Evolutionary conservation across 2,888 invertebrate genomes (phyloP), one percentile per base, ranked within the genome.

Genomic region (Pilophorus perplexus): DNA sequence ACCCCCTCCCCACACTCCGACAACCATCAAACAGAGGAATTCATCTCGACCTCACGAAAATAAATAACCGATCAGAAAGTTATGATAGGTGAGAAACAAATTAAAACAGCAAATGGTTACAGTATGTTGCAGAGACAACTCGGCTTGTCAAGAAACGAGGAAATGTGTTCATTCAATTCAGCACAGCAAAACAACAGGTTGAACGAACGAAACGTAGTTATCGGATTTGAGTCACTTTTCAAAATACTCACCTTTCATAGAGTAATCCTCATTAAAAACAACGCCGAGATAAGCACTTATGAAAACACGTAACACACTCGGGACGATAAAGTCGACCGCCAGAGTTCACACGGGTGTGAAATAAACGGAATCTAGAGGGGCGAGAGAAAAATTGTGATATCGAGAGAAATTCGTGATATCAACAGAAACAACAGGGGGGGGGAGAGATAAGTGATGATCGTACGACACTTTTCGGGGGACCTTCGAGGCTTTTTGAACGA

Each of bases 181-280:
- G 16, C 5, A 14, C 23, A 38, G 38, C 18, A 55, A 55, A 37
- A 55, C 1, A 16, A 38, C 1, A 27, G 37, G 38, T 55, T 38
- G 55, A 55, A 55, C 28, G 54, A 18, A 54, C 55, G 38, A n/a
- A 55, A 22, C 38, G 37, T 23, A 37, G 33, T 55, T 37, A 37
- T 33, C 54, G 14, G 5, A 27, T 38, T 38, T 20, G 37, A 20
- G 20, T 37, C 38, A 55, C 22, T n/a, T 22, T 18, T 20, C 2
- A 10, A 20, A 28, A 16, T 6, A 20, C 38, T 55, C 38, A 55
- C 55, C 55, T 55, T 37, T 38, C 38, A 37, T 38, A 28, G 6
- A 55, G 55, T 55, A 18, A 55, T 55, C 55, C 33, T 33, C 55
- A 55, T 55, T 20, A 18, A 37, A 55, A 23, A 46, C n/a, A n/a